Base-by-base conservation (phyloP, 2,888 invertebrate genomes). In the Mellilla xanthometata region DNA sequence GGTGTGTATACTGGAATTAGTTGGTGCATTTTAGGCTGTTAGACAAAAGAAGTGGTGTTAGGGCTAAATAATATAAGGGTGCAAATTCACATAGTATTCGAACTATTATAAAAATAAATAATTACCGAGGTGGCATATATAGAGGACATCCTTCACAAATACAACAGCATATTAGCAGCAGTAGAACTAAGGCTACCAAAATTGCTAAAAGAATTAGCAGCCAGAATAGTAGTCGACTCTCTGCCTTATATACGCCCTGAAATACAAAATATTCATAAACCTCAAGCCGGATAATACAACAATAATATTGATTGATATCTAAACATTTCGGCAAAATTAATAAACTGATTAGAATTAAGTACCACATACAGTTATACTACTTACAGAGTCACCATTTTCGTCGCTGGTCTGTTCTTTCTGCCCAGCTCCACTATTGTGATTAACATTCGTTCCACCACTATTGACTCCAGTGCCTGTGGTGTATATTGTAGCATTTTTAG, bases 141-240 rank as follows among this genome's bases (percentile, higher is more conserved):
- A 95, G 91, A n/a, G 96, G 96, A 68, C 96, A 96, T 65, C 94
- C 94, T 60, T 95, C 94, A 70, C 96, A 96, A 54, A 96, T 93
- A 68, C 96, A 96, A 79, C 96, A 97, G 48, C 95, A 90, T 52
- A 96, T 92, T 34, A 96, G 86, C 39, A 93, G 90, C 45, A 95
- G 79, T 54, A 95, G 91, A 7, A 94, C 92, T 15, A 95, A 65
- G 0, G 96, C 91, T 56, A 96, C 92, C 49, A 96, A 77, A 15
- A 96, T 91, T 33, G 95, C 94, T 50, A 97, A 77, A 9, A 95
- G 78, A 56, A 96, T 93, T 38, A 96, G 82, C 12, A 96, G 75
- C 96, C 96, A 96, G 68, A 94, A 93, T 36, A 95, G 75, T 39
- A 93, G 81, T 59, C 93, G 92, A 68, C 94, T 95, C 62, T 95